These are phyloP conservation scores for Plagodis pulveraria DNA, from an alignment of 2,888 invertebrate species.

Conservation along the genomic window DNA sequence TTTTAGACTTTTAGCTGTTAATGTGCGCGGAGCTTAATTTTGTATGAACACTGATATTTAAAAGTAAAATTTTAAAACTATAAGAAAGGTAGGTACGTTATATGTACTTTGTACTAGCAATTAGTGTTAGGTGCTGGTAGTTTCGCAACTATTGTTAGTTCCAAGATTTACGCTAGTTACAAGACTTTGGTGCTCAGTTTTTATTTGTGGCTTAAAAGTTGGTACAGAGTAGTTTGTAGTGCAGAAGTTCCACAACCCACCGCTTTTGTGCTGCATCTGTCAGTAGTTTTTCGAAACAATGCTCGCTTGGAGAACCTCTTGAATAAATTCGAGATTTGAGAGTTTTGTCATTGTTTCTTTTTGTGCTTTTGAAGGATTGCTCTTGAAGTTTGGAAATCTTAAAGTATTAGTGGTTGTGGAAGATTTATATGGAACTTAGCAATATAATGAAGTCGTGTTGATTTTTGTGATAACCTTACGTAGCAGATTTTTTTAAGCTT, in stretches of 20 bases:
- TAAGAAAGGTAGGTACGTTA: not conserved
- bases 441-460: not conserved
- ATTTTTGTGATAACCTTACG: too few relatives aligned
- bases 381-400: slow-evolving; percentile 10
- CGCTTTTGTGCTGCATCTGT: slow-evolving; percentile 17
- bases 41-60: too few relatives aligned
- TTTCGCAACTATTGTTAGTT: slow-evolving; percentile 8
- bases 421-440: slow-evolving; percentile 2
- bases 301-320: slow-evolving; percentile 21
- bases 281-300: slow-evolving; percentile 17
- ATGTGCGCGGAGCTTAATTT: too few relatives aligned
- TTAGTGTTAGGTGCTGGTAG: not conserved
- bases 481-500: too few relatives aligned
- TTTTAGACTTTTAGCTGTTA: not conserved
- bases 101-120: slow-evolving; percentile 9
- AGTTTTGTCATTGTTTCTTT: slow-evolving; percentile 10
- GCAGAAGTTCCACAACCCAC: slow-evolving; percentile 2
- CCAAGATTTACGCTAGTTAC: not conserved
- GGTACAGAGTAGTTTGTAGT: slow-evolving; percentile 3
- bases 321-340: slow-evolving; percentile 20
- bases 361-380: slow-evolving; percentile 14
- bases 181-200: slow-evolving; percentile 8
- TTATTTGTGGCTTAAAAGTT: slow-evolving; percentile 21
- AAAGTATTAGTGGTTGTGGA: slow-evolving; percentile 2
- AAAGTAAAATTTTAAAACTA: not conserved